Conservation (phyloP, 2,113 vertebrate species). For the Forbesichthys agassizii region DNA sequence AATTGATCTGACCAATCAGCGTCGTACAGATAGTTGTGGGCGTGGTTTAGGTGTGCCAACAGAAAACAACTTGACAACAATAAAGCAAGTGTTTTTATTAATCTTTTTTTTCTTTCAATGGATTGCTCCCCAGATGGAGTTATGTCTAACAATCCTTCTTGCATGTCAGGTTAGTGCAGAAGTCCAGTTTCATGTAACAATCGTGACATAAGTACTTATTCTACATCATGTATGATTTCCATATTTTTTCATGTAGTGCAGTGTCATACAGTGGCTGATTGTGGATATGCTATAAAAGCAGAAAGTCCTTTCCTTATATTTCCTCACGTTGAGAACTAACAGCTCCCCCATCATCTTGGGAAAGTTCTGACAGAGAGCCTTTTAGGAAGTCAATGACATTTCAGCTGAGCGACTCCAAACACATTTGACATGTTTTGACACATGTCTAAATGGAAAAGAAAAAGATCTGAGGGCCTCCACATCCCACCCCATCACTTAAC, state of each 20-base stretch:
- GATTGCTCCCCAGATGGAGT: no score
- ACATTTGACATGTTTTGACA: constrained; percentile 51
- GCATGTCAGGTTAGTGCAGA: no score
- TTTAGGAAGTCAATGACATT: constrained; percentile 60
- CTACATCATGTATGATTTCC: not conserved
- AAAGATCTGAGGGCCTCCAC: constrained; percentile 1
- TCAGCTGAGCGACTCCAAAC: constrained; percentile 59
- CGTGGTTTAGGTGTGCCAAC: no score
- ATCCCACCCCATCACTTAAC: not conserved
- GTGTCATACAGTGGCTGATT: constrained; percentile 21
- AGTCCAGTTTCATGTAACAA: no score
- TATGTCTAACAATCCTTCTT: no score
- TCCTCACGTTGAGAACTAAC: constrained; percentile 36
- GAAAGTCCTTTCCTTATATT: constrained; percentile 16
- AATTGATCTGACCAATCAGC: no score
- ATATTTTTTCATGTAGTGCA: not conserved
- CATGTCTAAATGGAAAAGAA: constrained; percentile 34
- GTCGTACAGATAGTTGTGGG: no score
- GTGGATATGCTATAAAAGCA: constrained; percentile 6
- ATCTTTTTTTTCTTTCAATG: no score
- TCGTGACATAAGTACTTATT: not conserved
- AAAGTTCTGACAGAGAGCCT: constrained; percentile 50
- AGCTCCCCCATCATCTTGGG: constrained; percentile 52
- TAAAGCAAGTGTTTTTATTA: no score
- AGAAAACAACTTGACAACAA: no score